These are phyloP conservation scores for Bruchidius siliquastri DNA, from an alignment of 2,888 invertebrate genomes.

Conservation along the genomic window DNA sequence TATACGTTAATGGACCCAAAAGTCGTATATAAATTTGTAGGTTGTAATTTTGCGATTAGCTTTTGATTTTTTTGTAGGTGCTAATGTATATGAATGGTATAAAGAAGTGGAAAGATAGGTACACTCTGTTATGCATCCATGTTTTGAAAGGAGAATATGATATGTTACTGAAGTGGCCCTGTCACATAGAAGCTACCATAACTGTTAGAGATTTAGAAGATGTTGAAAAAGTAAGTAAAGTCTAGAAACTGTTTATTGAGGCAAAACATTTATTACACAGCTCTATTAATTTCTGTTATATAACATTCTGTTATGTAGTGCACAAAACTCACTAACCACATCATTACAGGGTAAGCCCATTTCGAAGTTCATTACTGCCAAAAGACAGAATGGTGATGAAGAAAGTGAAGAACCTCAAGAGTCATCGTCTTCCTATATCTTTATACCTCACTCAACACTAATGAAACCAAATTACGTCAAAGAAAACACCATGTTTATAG, in stretches of 20 bases:
- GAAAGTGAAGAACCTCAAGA: conserved; percentile 46
- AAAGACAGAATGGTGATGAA: conserved; percentile 48
- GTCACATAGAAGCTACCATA: conserved; percentile 61
- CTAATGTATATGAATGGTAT: conserved; percentile 68
- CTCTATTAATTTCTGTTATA: no score
- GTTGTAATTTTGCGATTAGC: background rate
- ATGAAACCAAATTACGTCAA: conserved; percentile 58
- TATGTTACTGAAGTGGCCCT: conserved; percentile 68
- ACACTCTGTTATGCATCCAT: conserved; percentile 64
- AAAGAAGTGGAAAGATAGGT: conserved; percentile 72
- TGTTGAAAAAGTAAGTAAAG: conserved; percentile 31
- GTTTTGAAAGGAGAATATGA: conserved; percentile 69
- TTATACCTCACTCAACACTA: conserved; percentile 61
- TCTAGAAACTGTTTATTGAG: conserved; percentile 5
- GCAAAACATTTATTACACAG: no score
- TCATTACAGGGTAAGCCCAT: conserved; percentile 56
- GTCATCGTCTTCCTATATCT: conserved; percentile 56
- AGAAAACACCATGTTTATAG: conserved; percentile 58
- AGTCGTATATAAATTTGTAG: no score
- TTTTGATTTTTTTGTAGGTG: conserved; percentile 48
- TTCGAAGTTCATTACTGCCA: conserved; percentile 58
- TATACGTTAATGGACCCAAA: no score
- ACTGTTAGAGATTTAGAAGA: conserved; percentile 57
- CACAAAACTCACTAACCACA: no score
- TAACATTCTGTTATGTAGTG: no score